Evolutionary conservation across 2,797 vertebrate species (phyloP).

Genomic region (Adelosebastes latens): DNA sequence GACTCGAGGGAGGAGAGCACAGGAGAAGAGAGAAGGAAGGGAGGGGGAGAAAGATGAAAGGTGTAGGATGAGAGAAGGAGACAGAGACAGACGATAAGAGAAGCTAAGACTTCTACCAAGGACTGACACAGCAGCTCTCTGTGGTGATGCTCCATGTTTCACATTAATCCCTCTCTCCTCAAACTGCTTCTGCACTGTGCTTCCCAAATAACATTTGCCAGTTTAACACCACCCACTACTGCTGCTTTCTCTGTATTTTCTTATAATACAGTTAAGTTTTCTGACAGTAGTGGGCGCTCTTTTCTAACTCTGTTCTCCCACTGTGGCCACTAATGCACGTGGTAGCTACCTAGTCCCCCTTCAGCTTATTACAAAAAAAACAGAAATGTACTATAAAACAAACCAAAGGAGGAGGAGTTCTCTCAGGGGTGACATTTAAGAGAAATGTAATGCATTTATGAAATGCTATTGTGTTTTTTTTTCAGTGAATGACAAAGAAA

Average conservation of each 20-base stretch:
- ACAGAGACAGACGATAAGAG: slow-evolving; percentile 2
- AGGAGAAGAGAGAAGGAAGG: not conserved
- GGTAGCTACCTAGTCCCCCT: not conserved
- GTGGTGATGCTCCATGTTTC: not conserved
- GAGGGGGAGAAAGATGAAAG: not conserved
- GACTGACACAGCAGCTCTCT: not conserved
- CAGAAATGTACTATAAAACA: not conserved
- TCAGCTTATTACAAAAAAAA: not conserved
- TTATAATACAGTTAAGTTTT: not conserved
- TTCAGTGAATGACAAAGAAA: not conserved
- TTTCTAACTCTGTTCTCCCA: not conserved
- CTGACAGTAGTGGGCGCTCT: slow-evolving; percentile 1
- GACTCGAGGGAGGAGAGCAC: not conserved
- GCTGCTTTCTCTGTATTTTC: not conserved
- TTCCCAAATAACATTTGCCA: not conserved
- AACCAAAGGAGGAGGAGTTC: not conserved
- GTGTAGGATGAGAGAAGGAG: not conserved
- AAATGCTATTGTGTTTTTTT: not conserved
- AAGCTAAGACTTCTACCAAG: not conserved
- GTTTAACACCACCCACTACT: not conserved
- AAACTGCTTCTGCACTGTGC: not conserved
- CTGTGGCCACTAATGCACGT: not conserved
- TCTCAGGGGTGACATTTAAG: not conserved
- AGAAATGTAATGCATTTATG: not conserved
- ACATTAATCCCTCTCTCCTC: not conserved